Percentiles rank a stretch among this genome's conserved stretches.
phyloP scores from a whole-genome alignment of 1,140 invertebrate species.

The Sweltsa coloradensis region DNA sequence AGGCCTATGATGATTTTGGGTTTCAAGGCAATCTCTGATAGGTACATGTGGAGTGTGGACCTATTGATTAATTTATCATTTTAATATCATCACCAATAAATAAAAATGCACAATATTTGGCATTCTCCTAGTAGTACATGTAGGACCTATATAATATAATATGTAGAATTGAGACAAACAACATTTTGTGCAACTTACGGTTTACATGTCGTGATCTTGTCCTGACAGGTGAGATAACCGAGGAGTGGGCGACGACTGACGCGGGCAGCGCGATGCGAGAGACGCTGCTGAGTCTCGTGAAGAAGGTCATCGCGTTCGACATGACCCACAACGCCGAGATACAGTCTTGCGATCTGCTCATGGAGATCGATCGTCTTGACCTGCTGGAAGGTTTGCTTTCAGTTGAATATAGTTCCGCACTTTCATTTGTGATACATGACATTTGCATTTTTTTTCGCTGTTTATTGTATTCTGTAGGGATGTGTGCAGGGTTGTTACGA shows the following conservation, averaged over 20 bases:
- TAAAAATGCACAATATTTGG: not conserved
- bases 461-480: no score
- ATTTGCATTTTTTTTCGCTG: no score
- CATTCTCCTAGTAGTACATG: not conserved
- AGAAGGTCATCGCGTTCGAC: conserved; percentile 50
- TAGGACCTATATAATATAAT: not conserved
- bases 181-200: not conserved
- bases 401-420: no score
- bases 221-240: not conserved
- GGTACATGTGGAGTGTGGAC: no score
- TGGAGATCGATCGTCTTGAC: conserved; percentile 51
- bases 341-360: conserved; percentile 56
- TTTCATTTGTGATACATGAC: no score
- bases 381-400: conserved; percentile 41
- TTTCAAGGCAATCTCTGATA: no score
- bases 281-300: conserved; percentile 29
- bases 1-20: no score
- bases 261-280: conserved; percentile 20
- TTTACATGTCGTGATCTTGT: not conserved
- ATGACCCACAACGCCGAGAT: conserved; percentile 61
- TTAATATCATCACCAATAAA: no score
- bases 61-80: no score
- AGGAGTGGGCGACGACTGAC: not conserved
- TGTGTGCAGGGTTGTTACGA: no score
- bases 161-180: not conserved